Evolutionary conservation across 1,140 invertebrate species (phyloP).

Genomic region (Leguminivora glycinivorella): DNA sequence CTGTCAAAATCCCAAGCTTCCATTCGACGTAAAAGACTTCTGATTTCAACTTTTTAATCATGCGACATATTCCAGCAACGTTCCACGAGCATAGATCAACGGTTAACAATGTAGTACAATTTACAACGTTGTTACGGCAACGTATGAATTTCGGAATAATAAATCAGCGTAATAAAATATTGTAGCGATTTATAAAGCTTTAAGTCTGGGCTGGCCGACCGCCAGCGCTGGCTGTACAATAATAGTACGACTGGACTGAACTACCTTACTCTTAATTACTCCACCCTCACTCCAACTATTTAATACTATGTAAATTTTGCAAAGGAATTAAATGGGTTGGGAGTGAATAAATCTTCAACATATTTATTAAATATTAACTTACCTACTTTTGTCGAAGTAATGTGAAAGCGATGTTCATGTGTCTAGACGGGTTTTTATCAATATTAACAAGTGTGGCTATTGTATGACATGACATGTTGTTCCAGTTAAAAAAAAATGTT

Average conservation of each 20-base stretch:
- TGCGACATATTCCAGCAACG: neutral
- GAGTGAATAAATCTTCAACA: constrained; percentile 1
- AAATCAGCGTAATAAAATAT: constrained; percentile 65
- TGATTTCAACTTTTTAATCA: neutral
- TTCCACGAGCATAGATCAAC: neutral
- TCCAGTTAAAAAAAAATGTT: constrained; percentile 27
- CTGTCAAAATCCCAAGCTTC: constrained; percentile 18
- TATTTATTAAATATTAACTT: neutral
- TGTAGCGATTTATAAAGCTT: constrained; percentile 65
- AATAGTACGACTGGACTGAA: constrained; percentile 69
- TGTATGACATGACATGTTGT: neutral
- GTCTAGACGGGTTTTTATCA: neutral
- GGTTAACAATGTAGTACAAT: constrained; percentile 19
- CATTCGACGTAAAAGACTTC: constrained; percentile 1
- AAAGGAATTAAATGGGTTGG: constrained; percentile 8
- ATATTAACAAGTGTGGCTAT: constrained; percentile 40
- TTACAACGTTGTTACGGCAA: constrained; percentile 25
- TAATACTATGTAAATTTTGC: constrained; percentile 27
- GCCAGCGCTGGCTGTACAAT: constrained; percentile 65
- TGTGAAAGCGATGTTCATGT: neutral
- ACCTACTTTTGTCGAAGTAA: no score
- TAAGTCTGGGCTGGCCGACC: constrained; percentile 57
- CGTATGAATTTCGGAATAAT: constrained; percentile 43
- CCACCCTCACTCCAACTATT: constrained; percentile 49
- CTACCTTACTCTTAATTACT: constrained; percentile 71